A percentile compares a stretch with the other conserved stretches of the same genome.
Evolutionary conservation across 1,140 invertebrate species (phyloP).

Genomic region (Epicauta chinensis): DNA sequence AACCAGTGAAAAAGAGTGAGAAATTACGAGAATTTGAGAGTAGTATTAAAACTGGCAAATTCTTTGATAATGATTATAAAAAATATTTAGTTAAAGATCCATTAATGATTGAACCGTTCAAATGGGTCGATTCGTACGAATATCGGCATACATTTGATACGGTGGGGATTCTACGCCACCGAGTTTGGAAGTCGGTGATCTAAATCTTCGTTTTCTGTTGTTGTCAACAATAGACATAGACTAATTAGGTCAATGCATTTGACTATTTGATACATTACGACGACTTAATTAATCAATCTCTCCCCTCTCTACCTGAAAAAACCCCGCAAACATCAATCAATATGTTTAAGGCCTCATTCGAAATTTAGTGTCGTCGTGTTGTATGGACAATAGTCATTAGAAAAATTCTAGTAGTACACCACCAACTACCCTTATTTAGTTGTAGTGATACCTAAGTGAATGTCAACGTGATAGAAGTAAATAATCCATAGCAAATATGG

Average conservation of each 20-base stretch:
- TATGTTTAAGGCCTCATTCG: conserved; percentile 18
- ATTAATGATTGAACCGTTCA: conserved; percentile 17
- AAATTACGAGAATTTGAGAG: conserved; percentile 35
- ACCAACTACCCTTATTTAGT: conserved; percentile 1
- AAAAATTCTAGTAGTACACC: conserved; percentile 6
- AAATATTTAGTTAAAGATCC: conserved; percentile 33
- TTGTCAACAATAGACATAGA: conserved; percentile 8
- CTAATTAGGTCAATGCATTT: conserved; percentile 29
- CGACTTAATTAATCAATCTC: conserved; percentile 24
- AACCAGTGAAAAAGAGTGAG: conserved; percentile 38
- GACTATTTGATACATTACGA: conserved; percentile 23
- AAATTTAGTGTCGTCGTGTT: conserved; percentile 1
- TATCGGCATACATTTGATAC: conserved; percentile 36
- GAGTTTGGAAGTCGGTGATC: conserved; percentile 38
- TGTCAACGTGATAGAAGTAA: conserved; percentile 9
- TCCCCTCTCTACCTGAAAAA: conserved; percentile 17
- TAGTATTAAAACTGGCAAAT: conserved; percentile 37
- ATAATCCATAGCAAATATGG: conserved; percentile 22
- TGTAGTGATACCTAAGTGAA: conserved; percentile 2
- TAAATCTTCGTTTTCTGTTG: conserved; percentile 15
- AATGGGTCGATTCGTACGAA: conserved; percentile 35
- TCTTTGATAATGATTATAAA: conserved; percentile 39
- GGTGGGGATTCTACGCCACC: conserved; percentile 39
- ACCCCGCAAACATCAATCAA: conserved; percentile 25
- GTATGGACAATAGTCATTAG: conserved; percentile 12